Base-by-base conservation (phyloP, 2,797 vertebrate species). In the Gymnopithys bicolor region DNA sequence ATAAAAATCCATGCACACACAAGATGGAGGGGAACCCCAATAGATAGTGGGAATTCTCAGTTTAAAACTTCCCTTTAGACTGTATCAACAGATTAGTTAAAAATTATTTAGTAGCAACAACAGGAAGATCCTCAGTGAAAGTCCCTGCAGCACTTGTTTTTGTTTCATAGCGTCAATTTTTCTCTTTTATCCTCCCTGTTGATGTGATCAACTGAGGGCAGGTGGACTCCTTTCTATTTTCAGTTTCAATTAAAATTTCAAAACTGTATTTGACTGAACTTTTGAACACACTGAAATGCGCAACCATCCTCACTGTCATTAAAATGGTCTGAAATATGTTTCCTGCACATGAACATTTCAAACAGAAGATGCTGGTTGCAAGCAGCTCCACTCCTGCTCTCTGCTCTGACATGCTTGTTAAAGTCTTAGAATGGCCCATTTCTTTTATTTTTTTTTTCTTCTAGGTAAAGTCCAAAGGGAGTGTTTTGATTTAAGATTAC, bases 221-320 rank as follows among this genome's bases (percentile, higher is more conserved):
- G 64, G 84, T 94, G 49, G 84, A 33, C 58, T 94, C 35, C 77
- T 95, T 95, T 96, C 94, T 95, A 77, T 93, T 93, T 96, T 92
- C 71, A 75, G 89, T 91, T 96, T 95, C 71, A 91, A 91, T 95
- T 95, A 93, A 97, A 95, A 94, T 89, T 90, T 95, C 78, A 87
- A 51, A 95, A 83, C 80, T 62, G 52, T 60, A 93, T 66, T 85
- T 80, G 63, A 83, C 8, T 87, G 93, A 97, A 95, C 84, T 93
- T 94, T 85, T 87, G 90, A 94, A 64, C 58, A 80, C 49, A 21
- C 18, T 15, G 49, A 90, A 76, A 94, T 83, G 60, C 74, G 84
- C 78, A 93, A 89, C 82, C 6, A 0, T 75, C 70, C 81, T 84
- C 6, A 5, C 78, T 90, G 75, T 51, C 46, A 0, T 75, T 93